Evolutionary conservation across 2,888 invertebrate species (phyloP).

Genomic region (Heteromurus nitidus): DNA sequence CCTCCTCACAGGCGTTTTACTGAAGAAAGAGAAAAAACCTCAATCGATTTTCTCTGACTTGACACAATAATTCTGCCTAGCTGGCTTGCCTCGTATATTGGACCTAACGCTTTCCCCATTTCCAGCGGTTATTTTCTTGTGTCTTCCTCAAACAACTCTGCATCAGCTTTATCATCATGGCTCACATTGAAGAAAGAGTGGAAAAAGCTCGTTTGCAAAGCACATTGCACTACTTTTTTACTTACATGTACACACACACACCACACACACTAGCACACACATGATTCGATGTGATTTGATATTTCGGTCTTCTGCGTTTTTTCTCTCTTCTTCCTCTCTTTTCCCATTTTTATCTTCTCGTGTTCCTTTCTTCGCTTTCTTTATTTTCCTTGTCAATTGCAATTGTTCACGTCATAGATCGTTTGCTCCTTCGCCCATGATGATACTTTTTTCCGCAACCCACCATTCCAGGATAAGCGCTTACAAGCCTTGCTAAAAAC

Average conservation of each 20-base stretch:
- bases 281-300: conserved; percentile 34
- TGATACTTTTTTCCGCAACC: not conserved
- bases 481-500: no score
- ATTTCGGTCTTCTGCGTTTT: conserved; percentile 4
- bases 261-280: conserved; percentile 5
- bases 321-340: no score
- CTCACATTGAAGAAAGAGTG: no score
- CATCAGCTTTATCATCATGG: no score
- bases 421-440: conserved; percentile 15
- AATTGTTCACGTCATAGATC: conserved; percentile 10
- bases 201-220: no score
- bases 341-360: no score
- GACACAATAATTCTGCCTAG: conserved; percentile 47
- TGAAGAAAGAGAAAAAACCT: conserved; percentile 6
- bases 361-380: conserved; percentile 8
- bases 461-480: not conserved
- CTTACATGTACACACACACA: no score
- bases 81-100: not conserved
- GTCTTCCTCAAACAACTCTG: not conserved
- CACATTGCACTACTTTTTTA: no score
- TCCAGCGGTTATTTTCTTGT: no score
- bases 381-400: conserved; percentile 33
- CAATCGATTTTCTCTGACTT: conserved; percentile 48
- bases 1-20: no score
- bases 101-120: no score